These are phyloP conservation scores for Synergus japonicus DNA, from an alignment of 2,888 invertebrate species.

Conservation along the genomic window DNA sequence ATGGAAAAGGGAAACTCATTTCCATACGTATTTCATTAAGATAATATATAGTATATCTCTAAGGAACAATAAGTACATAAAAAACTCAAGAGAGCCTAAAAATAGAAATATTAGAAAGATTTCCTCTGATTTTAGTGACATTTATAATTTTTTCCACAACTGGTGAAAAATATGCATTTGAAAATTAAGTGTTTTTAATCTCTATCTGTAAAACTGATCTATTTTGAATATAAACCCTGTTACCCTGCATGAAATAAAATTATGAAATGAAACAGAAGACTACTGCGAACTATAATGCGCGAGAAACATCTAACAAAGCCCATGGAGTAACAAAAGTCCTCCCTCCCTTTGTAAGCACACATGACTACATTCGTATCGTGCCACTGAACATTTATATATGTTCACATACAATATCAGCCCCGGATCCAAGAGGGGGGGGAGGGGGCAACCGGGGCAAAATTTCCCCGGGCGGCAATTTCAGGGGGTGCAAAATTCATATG, in stretches of 20 bases:
- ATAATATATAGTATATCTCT: neutral
- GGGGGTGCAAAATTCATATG: too few species aligned
- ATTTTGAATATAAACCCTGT: too few species aligned
- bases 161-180: too few species aligned
- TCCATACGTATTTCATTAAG: neutral
- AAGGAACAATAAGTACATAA: neutral
- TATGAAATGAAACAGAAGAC: neutral
- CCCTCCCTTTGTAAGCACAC: slow-evolving; percentile 10
- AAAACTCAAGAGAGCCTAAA: too few species aligned
- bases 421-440: too few species aligned
- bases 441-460: too few species aligned
- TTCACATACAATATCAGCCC: neutral
- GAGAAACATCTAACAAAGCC: neutral
- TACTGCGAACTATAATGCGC: slow-evolving; percentile 14
- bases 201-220: too few species aligned
- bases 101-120: too few species aligned
- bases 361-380: neutral
- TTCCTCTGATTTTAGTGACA: too few species aligned
- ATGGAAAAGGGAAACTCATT: neutral
- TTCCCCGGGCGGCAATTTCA: too few species aligned
- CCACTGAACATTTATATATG: neutral
- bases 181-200: too few species aligned
- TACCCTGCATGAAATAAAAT: neutral
- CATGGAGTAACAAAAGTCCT: slow-evolving; percentile 11
- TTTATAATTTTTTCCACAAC: too few species aligned